A percentile compares a stretch with the other conserved stretches of the same genome.
phyloP scores from a whole-genome alignment of 2,888 invertebrate species.

The Metallyticus violacea region DNA sequence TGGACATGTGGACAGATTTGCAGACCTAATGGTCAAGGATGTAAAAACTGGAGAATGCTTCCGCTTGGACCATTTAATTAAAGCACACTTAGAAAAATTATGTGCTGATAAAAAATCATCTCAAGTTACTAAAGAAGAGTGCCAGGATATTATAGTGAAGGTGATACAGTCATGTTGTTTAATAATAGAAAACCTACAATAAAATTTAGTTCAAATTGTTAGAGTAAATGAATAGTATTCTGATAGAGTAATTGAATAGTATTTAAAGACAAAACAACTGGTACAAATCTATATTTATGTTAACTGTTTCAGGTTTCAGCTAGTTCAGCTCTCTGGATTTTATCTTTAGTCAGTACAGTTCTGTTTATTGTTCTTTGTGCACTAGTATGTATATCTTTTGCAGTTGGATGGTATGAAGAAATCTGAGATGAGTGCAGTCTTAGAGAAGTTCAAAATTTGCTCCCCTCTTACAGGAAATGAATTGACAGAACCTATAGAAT shows the following conservation, averaged over 20 bases:
- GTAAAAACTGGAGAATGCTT: slow-evolving; percentile 95
- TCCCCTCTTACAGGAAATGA: slow-evolving; percentile 95
- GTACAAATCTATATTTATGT: not conserved
- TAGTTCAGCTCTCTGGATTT: not conserved
- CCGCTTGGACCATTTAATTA: slow-evolving; percentile 95
- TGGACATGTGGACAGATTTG: slow-evolving; percentile 98
- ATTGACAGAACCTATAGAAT: slow-evolving; percentile 92
- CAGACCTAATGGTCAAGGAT: slow-evolving; percentile 99
- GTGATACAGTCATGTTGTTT: slow-evolving; percentile 41
- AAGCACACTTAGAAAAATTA: slow-evolving; percentile 65
- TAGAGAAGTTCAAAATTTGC: slow-evolving; percentile 87
- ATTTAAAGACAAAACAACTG: not conserved
- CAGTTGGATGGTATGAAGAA: slow-evolving; percentile 88
- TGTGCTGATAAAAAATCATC: slow-evolving; percentile 28
- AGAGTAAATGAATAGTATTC: too few relatives aligned
- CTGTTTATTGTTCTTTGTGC: not conserved
- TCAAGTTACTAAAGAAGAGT: slow-evolving; percentile 58
- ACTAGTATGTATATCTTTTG: not conserved
- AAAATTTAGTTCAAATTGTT: too few relatives aligned
- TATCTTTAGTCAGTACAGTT: not conserved
- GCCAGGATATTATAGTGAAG: slow-evolving; percentile 73
- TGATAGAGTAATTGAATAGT: too few relatives aligned
- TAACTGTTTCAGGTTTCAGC: not conserved
- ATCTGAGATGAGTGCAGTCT: slow-evolving; percentile 81
- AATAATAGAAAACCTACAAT: not conserved